Conservation (phyloP, 2,113 vertebrate genomes). For the Meleagris gallopavo region DNA sequence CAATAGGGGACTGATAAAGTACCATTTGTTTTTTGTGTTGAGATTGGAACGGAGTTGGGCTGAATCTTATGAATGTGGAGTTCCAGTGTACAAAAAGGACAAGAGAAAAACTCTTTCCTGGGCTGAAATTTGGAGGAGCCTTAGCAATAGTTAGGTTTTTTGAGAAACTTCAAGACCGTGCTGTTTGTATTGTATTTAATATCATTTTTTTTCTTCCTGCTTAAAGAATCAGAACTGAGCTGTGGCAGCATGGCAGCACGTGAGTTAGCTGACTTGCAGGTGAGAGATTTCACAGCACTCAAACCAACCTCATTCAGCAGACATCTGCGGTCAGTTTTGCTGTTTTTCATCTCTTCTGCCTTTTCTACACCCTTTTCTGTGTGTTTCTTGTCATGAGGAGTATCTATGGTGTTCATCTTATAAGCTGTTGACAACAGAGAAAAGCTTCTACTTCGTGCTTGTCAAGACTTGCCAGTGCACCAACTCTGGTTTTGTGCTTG, state of each 20-base stretch:
- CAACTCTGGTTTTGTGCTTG: background rate
- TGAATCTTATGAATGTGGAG: background rate
- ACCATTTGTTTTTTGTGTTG: background rate
- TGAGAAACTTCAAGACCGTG: background rate
- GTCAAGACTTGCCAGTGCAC: background rate
- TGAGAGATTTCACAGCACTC: background rate
- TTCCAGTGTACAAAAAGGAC: background rate
- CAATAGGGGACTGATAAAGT: background rate
- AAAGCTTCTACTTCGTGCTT: background rate
- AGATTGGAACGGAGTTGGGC: background rate
- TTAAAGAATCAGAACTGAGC: background rate
- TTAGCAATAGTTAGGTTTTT: background rate
- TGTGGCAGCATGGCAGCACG: background rate
- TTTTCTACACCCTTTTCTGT: background rate
- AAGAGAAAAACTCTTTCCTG: rapidly evolving
- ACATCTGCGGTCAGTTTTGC: background rate
- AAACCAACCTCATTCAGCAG: background rate
- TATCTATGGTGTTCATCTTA: background rate
- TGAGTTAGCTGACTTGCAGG: background rate
- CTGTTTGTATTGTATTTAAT: background rate
- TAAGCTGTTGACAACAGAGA: background rate
- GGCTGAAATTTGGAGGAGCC: background rate
- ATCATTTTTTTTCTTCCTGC: rapidly evolving
- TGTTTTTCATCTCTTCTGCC: background rate
- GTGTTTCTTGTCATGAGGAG: background rate